Base-by-base conservation (phyloP, 2,797 vertebrate genomes). In the Xenopus petersii region DNA sequence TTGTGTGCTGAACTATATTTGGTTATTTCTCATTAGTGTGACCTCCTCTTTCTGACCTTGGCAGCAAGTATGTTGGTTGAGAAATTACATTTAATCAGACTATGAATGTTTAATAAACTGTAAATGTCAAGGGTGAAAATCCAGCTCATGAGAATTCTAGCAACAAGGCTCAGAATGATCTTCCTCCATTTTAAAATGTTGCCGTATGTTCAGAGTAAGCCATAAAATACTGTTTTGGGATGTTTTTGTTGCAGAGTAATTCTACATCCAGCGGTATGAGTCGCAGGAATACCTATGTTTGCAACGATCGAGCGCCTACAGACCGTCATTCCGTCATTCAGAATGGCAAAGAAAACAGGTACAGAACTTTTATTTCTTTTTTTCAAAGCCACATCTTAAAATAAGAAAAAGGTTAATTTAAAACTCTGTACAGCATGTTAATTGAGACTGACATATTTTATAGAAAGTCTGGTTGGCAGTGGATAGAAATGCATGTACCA, bases 311-410 rank as follows among this genome's bases (percentile, higher is more conserved):
- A 73, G 95, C 94, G 80, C 92, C 95, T 85, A 83, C 94, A 0
- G 97, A 99, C 78, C 94, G 95, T 17, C 97, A 98, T 68, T 94
- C 97, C 12, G 95, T 98, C 81, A 94, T 98, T 82, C 97, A 98
- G 81, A 98, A 99, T 64, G 97, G 97, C 85, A 99, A 98, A 80
- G 97, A 99, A 82, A 98, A 94, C 94, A 99, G 97, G 98, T 99
- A 92, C 84, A 81, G 36, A 67, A 6, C 8, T 5, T 5, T 5
- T 5, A 6, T 42, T 42, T 42, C 11, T 26, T 26, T 30, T 26
- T 30, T 30, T 30, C 10, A 17, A 33, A 10, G 60, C 30, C 4
- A 10, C 58, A 60, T 10, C 10, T 54, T 30, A 30, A 30, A 30
- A 30, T 30, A 30, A 30, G 26, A 12, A 54, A 12, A 16, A 12